Evolutionary conservation across 64 coral and sea anemone species (phyloP).

Genomic region (Porites lutea): DNA sequence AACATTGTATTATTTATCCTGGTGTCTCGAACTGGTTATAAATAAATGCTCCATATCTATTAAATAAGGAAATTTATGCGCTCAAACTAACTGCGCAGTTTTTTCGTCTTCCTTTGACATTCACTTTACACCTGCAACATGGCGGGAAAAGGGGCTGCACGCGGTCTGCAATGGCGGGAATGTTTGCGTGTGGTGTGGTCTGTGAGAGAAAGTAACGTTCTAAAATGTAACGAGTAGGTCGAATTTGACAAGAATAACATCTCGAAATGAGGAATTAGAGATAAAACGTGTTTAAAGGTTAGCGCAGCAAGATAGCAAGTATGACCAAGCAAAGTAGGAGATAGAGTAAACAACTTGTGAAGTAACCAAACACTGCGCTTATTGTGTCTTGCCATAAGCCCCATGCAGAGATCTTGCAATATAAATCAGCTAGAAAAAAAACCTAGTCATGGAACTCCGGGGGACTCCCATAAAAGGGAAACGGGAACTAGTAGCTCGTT

Average conservation of each 20-base stretch:
- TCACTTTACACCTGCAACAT: too few relatives aligned
- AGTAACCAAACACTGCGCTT: neutral
- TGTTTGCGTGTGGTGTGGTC: neutral
- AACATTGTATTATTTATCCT: too few relatives aligned
- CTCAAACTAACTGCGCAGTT: too few relatives aligned
- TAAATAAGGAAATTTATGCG: too few relatives aligned
- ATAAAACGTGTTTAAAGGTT: neutral
- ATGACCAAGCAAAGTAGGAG: neutral
- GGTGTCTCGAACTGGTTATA: too few relatives aligned
- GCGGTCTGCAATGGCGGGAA: neutral
- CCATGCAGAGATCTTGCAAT: neutral
- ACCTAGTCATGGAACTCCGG: too few relatives aligned
- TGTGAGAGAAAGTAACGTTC: neutral
- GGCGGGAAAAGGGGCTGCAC: too few relatives aligned
- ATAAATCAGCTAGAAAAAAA: neutral
- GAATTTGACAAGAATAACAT: neutral
- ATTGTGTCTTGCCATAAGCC: neutral
- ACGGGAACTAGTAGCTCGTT: too few relatives aligned
- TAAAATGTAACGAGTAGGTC: neutral
- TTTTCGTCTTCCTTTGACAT: too few relatives aligned
- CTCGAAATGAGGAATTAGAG: neutral
- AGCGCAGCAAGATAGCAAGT: neutral
- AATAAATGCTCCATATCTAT: too few relatives aligned
- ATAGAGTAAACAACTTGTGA: constrained; percentile 20
- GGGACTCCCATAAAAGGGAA: too few relatives aligned